These are phyloP conservation scores for Bombyx huttoni DNA, from an alignment of 2,888 invertebrate genomes.

Conservation along the genomic window DNA sequence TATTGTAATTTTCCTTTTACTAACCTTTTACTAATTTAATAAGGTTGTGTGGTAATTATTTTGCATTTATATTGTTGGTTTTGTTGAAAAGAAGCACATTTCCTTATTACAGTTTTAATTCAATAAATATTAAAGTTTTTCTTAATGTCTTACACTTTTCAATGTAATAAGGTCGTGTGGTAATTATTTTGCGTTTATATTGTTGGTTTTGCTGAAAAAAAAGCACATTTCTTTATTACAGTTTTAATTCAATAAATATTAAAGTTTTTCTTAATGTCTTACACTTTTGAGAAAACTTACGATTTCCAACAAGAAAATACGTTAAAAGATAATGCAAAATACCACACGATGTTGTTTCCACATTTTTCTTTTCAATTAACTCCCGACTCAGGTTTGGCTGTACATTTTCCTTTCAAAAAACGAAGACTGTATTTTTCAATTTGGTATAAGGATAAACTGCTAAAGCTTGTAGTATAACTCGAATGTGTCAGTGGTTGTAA, in stretches of 20 bases:
- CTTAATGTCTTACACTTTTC: neutral
- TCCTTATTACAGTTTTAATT: neutral
- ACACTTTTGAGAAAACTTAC: neutral
- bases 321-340: neutral
- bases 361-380: neutral
- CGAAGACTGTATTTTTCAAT: neutral
- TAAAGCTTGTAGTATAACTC: neutral
- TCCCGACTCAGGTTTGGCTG: neutral
- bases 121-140: neutral
- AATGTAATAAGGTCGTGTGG: neutral
- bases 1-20: neutral
- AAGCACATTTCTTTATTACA: no score
- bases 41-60: neutral
- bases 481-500: neutral
- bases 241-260: neutral
- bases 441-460: neutral
- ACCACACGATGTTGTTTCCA: neutral
- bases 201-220: no score
- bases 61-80: neutral
- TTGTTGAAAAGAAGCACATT: no score
- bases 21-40: no score
- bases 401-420: neutral
- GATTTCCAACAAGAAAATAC: neutral
- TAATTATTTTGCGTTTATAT: neutral
- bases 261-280: neutral